Evolutionary conservation across 2,888 invertebrate genomes (phyloP).

Genomic region (Alsophila aescularia): DNA sequence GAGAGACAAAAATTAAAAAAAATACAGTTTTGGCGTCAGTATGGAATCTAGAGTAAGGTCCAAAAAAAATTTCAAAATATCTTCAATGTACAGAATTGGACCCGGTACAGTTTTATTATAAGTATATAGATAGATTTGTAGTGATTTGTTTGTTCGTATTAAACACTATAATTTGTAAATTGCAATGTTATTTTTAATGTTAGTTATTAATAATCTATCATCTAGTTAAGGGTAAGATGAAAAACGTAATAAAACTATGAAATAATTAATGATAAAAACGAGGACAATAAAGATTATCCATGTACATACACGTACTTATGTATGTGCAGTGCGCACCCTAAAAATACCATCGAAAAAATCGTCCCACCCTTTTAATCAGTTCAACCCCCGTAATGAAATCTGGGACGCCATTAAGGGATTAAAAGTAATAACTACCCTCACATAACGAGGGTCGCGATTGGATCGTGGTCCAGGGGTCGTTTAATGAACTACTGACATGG

Average conservation of each 20-base stretch:
- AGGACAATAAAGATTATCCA: neutral
- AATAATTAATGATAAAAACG: neutral
- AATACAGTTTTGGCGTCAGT: too few relatives aligned
- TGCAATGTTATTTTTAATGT: too few relatives aligned
- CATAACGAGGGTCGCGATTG: slow-evolving; percentile 57
- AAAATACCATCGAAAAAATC: slow-evolving; percentile 53
- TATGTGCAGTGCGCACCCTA: slow-evolving; percentile 26
- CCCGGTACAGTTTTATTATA: too few relatives aligned
- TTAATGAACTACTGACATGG: slow-evolving; percentile 71
- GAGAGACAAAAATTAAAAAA: too few relatives aligned
- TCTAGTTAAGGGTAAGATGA: too few relatives aligned
- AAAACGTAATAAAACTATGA: neutral
- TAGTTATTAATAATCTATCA: too few relatives aligned
- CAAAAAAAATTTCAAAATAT: too few relatives aligned
- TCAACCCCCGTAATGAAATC: slow-evolving; percentile 80
- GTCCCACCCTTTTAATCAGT: slow-evolving; percentile 78
- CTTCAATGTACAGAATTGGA: too few relatives aligned
- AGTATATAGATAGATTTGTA: too few relatives aligned
- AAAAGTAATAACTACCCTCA: slow-evolving; percentile 80
- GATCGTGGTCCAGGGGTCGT: slow-evolving; percentile 55
- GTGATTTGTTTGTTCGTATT: too few relatives aligned
- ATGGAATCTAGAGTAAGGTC: too few relatives aligned
- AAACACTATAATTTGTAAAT: too few relatives aligned
- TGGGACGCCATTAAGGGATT: slow-evolving; percentile 83
- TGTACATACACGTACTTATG: slow-evolving; percentile 13